These are phyloP conservation scores for Gracilinanus agilis DNA, from an alignment of 2,113 vertebrate species.

Conservation along the genomic window DNA sequence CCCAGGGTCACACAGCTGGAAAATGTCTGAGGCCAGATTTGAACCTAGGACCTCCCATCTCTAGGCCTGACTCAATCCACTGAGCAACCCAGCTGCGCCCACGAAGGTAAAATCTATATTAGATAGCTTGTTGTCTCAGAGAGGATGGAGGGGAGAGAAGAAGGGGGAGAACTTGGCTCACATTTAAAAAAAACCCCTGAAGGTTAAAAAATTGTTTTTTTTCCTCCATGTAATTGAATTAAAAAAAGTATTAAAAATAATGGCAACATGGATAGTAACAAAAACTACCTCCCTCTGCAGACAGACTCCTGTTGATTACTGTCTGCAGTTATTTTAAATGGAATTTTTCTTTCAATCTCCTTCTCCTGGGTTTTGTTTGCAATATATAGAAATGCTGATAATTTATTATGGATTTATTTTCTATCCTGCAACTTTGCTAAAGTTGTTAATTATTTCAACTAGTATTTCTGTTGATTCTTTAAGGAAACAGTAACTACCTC, in stretches of 20 bases:
- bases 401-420: neutral
- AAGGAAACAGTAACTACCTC: neutral
- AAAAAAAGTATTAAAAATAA: neutral
- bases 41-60: too few relatives aligned
- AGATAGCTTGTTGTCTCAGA: too few relatives aligned
- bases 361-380: neutral
- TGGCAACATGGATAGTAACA: neutral
- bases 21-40: too few relatives aligned
- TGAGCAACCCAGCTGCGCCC: too few relatives aligned
- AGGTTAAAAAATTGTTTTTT: too few relatives aligned
- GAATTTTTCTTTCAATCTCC: neutral
- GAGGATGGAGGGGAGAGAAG: too few relatives aligned
- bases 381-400: neutral
- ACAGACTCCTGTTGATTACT: neutral
- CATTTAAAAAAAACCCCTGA: too few relatives aligned
- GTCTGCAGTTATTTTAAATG: neutral
- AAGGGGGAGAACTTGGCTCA: too few relatives aligned
- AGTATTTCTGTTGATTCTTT: neutral
- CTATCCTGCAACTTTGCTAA: neutral
- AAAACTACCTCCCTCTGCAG: neutral
- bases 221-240: too few relatives aligned
- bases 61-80: too few relatives aligned
- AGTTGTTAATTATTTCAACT: neutral
- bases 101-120: too few relatives aligned
- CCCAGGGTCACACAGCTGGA: too few relatives aligned